Percentiles rank a stretch among this genome's conserved stretches.
phyloP scores from a whole-genome alignment of 2,888 invertebrate species.

The Mesorhabditis spiculigera region DNA sequence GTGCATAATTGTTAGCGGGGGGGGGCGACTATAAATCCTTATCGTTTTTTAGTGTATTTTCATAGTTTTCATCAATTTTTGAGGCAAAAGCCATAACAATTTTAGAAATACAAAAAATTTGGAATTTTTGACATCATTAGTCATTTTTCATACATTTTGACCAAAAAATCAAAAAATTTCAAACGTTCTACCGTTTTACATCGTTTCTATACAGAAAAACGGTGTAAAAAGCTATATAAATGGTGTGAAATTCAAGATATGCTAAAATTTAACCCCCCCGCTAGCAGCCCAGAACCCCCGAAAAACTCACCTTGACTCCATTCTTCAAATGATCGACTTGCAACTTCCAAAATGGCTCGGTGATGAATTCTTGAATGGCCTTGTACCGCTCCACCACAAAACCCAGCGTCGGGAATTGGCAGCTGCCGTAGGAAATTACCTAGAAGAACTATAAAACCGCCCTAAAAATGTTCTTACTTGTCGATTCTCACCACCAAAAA shows the following conservation, averaged over 20 bases:
- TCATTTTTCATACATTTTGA: no score
- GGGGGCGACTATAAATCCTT: no score
- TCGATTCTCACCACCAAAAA: slow-evolving; percentile 15
- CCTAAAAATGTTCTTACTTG: slow-evolving; percentile 6
- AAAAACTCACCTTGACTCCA: slow-evolving; percentile 23
- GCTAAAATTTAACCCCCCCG: background rate
- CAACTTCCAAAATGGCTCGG: slow-evolving; percentile 93
- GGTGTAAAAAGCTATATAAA: no score
- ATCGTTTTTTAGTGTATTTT: no score
- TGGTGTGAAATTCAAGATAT: background rate
- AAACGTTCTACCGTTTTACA: no score
- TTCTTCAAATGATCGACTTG: slow-evolving; percentile 55
- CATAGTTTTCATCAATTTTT: no score
- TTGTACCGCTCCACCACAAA: slow-evolving; percentile 88
- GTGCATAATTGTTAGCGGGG: no score
- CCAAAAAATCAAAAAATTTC: no score
- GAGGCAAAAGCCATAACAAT: no score
- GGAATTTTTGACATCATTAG: no score
- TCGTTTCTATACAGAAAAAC: no score
- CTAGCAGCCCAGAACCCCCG: background rate
- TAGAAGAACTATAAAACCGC: slow-evolving; percentile 5
- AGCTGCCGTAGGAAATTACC: slow-evolving; percentile 89
- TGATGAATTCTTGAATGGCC: slow-evolving; percentile 68
- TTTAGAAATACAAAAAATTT: no score
- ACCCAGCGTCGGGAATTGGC: slow-evolving; percentile 98